Conservation (phyloP, 2,797 vertebrate genomes). For the Enteromius anoplus region DNA sequence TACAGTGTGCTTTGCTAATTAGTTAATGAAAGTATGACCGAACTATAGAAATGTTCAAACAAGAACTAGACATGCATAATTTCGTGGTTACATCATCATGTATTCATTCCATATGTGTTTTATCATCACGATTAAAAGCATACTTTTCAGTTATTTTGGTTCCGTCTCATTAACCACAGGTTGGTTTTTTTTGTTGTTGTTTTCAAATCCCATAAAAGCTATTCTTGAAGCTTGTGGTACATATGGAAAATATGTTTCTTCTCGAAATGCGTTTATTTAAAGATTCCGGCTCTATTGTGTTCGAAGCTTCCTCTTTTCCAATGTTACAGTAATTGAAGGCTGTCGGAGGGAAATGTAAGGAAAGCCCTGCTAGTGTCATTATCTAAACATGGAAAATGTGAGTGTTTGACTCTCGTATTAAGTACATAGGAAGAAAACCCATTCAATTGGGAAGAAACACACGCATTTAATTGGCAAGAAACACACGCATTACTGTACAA, state of each 20-base stretch:
- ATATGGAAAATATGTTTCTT: neutral
- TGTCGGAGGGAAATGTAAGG: slow-evolving; percentile 15
- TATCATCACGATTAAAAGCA: neutral
- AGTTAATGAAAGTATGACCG: neutral
- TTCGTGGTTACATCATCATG: neutral
- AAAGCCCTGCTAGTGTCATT: slow-evolving; percentile 49
- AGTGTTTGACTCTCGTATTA: slow-evolving; percentile 7
- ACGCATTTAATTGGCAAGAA: too few relatives aligned
- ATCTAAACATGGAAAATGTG: slow-evolving; percentile 51
- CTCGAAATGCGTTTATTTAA: slow-evolving; percentile 14
- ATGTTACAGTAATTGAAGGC: slow-evolving; percentile 26
- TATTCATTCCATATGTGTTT: neutral
- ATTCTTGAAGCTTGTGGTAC: neutral
- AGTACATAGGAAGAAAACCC: slow-evolving; percentile 12
- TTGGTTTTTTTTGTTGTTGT: too few relatives aligned
- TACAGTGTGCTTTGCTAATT: neutral
- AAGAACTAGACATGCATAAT: neutral
- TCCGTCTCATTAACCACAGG: neutral
- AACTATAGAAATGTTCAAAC: neutral
- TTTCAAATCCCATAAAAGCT: neutral
- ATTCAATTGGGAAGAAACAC: neutral
- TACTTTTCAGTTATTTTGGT: neutral
- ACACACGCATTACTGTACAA: too few relatives aligned
- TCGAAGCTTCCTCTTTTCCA: slow-evolving; percentile 42
- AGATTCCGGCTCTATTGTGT: slow-evolving; percentile 40